Conservation (phyloP, 1,140 invertebrate species). For the Plodia interpunctella region DNA sequence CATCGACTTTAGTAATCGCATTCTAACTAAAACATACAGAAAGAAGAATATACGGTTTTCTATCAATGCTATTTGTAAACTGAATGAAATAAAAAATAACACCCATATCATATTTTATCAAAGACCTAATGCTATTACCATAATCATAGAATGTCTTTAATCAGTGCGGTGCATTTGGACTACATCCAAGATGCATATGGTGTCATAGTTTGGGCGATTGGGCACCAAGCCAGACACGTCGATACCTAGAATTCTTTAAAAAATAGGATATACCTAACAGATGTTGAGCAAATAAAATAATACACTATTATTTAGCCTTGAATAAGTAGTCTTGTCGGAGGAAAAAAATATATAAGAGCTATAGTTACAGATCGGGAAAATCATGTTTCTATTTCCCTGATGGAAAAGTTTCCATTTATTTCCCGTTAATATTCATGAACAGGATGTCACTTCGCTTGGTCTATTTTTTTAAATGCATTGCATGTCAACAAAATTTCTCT, state of each 20-base stretch:
- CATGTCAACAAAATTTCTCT: not conserved
- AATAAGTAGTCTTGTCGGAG: too few relatives aligned
- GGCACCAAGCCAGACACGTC: not conserved
- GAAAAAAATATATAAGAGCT: too few relatives aligned
- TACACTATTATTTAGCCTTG: too few relatives aligned
- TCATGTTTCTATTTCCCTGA: too few relatives aligned
- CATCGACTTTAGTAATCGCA: too few relatives aligned
- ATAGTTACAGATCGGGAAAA: too few relatives aligned
- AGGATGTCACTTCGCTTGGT: not conserved
- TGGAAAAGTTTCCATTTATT: not conserved
- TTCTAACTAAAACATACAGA: too few relatives aligned
- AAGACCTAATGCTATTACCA: not conserved
- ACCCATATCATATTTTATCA: too few relatives aligned
- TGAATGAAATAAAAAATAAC: too few relatives aligned
- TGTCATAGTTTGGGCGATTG: not conserved
- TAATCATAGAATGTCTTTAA: not conserved
- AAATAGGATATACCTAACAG: not conserved
- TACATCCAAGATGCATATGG: conserved; percentile 2
- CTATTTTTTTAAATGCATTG: not conserved
- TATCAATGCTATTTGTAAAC: too few relatives aligned
- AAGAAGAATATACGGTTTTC: too few relatives aligned
- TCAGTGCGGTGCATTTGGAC: conserved; percentile 1
- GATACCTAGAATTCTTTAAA: not conserved
- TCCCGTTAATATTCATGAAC: not conserved
- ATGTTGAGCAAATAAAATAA: too few relatives aligned